Evolutionary conservation across 2,888 invertebrate genomes (phyloP).

Genomic region (Caradrina kadenii): DNA sequence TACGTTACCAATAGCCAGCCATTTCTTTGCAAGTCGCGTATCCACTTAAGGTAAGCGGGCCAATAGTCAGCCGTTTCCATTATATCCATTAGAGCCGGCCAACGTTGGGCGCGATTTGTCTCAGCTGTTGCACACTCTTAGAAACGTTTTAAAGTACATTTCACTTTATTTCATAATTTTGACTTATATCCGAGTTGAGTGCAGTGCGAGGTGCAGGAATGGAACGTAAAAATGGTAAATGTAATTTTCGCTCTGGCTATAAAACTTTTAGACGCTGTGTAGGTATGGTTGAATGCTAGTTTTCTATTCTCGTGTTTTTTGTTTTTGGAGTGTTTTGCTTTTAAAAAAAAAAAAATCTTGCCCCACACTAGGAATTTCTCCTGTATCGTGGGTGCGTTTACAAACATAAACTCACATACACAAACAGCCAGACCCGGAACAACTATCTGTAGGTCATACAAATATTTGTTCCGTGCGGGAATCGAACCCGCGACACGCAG

Average conservation of each 20-base stretch:
- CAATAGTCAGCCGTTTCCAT: slow-evolving; percentile 74
- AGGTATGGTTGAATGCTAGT: slow-evolving; percentile 27
- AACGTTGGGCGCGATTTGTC: slow-evolving; percentile 79
- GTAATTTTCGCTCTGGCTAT: slow-evolving; percentile 47
- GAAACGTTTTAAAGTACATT: slow-evolving; percentile 79
- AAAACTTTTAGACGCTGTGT: slow-evolving; percentile 41
- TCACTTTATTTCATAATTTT: slow-evolving; percentile 81
- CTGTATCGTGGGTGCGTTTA: no score
- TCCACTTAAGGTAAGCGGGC: slow-evolving; percentile 76
- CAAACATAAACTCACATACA: no score
- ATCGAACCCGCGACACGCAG: no score
- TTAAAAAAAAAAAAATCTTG: no score
- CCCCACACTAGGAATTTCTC: no score
- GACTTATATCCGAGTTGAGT: slow-evolving; percentile 70
- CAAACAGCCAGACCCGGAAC: no score
- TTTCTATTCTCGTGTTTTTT: slow-evolving; percentile 39
- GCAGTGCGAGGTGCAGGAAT: slow-evolving; percentile 60
- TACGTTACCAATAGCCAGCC: slow-evolving; percentile 54
- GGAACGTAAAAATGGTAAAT: slow-evolving; percentile 54
- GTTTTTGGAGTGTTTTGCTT: slow-evolving; percentile 26
- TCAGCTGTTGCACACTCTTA: slow-evolving; percentile 78
- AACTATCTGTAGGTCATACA: no score
- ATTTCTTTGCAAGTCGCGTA: slow-evolving; percentile 75
- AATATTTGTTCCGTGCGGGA: no score
- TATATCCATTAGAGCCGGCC: slow-evolving; percentile 76